Evolutionary conservation across 2,113 vertebrate species (phyloP), one percentile per base, ranked within the genome.

Genomic region (Cynoglossus semilaevis): DNA sequence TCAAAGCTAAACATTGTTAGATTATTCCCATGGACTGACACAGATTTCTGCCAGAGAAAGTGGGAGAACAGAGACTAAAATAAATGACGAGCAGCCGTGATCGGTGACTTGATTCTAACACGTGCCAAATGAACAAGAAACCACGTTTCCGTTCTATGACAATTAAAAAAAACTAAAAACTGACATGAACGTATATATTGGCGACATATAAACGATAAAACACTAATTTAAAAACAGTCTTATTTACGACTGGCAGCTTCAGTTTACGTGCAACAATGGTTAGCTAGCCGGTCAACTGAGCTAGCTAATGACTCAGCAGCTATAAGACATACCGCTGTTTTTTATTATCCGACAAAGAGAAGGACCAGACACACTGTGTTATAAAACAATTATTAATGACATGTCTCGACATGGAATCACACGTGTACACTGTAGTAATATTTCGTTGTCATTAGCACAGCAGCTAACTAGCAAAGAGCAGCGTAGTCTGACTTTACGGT

Each of bases 1-100:
- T 98, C 97, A 79, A 99, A 99, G 89, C 97, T 99, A 75, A 98
- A 99, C 97, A 99, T 99, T 85, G 77, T 94, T 87, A 90, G 88
- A 74, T 83, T 85, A 87, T 94, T 94, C 83, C 94, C 96, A 97
- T 97, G 70, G 70, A 93, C 88, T 67, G 67, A 70, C 47, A 66
- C 46, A 53, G 35, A 15, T 35, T 59, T 38, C 83, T 86, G 65
- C 57, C 76, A 70, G 9, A 58, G 42, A 85, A 68, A 77, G 19
- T 8, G 15, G 80, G 15, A 10, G 0, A 54, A 16, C 1, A 44
- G 7, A 15, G 8, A 13, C 12, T 19, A 1, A 34, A 49, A 15
- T 0, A 53, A 54, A 70, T 49, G 1, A 76, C 45, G 68, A 29
- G 59, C 58, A 57, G 36, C 3, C 4, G 40, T 2, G 14, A 41